Evolutionary conservation across 2,797 vertebrate species (phyloP), one percentile per base, ranked within the genome.

Genomic region (Eulemur rubriventer): DNA sequence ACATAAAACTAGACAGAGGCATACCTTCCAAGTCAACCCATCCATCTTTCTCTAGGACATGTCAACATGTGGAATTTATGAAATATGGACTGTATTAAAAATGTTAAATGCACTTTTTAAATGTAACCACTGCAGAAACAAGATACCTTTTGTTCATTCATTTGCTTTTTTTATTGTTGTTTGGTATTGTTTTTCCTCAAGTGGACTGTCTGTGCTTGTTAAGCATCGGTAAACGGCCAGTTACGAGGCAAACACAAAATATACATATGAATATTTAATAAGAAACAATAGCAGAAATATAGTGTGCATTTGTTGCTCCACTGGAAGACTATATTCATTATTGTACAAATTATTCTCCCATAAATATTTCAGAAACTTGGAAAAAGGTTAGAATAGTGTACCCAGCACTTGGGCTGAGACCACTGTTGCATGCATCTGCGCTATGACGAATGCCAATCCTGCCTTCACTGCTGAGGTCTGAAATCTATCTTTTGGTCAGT

Each of bases 321-420:
- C 89, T 97, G 70, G 86, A 98, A 98, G 98, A 97, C 97, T 98
- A 98, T 98, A 98, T 97, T 98, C 98, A 98, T 98, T 98, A 98
- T 98, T 98, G 97, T 97, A 98, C 85, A 96, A 97, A 98, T 98
- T 98, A 98, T 98, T 98, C 88, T 97, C 94, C 98, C 97, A 98
- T 98, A 98, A 98, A 98, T 98, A 98, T 98, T 98, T 98, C 97
- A 98, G 97, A 98, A 98, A 97, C 94, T 59, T 89, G 72, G 88
- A 96, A 96, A 85, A 97, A 95, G 96, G 92, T 96, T 90, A 96
- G 83, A 97, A 97, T 80, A 93, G 84, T 91, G 52, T 70, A 75
- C 73, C 91, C 81, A 70, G 89, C 55, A 85, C 61, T 96, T 98
- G 97, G 89, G 96, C 94, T 98, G 96, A 98, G 97, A 98, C 96